Percentiles rank a stretch among this genome's conserved stretches.
phyloP scores from a whole-genome alignment of 1,140 invertebrate species.

The Diabrotica virgifera region DNA sequence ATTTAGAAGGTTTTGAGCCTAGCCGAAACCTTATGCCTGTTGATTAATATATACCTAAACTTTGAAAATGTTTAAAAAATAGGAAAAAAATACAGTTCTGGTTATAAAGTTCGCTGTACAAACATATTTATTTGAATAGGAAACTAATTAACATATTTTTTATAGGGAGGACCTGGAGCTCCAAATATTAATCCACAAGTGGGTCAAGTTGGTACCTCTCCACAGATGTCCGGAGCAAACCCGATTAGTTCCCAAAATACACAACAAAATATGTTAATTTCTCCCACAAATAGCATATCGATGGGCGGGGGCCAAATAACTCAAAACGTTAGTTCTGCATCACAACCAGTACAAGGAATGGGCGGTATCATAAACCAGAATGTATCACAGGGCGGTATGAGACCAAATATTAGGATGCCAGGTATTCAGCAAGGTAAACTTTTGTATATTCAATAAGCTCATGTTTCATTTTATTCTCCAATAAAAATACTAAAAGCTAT shows the following conservation, averaged over 20 bases:
- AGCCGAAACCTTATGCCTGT: too few relatives aligned
- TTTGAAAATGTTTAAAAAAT: too few relatives aligned
- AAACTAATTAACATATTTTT: neutral
- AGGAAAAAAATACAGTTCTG: too few relatives aligned
- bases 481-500: too few relatives aligned
- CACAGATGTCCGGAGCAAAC: constrained; percentile 44
- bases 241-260: constrained; percentile 50
- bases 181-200: constrained; percentile 42
- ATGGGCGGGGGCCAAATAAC: constrained; percentile 64
- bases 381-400: constrained; percentile 36
- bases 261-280: constrained; percentile 57
- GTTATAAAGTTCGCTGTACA: too few relatives aligned
- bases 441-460: neutral
- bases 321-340: constrained; percentile 52
- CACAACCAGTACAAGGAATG: constrained; percentile 22
- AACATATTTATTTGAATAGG: too few relatives aligned
- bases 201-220: constrained; percentile 27
- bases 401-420: constrained; percentile 44
- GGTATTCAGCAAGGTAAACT: constrained; percentile 17
- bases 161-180: constrained; percentile 18
- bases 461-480: too few relatives aligned
- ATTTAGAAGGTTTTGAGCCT: too few relatives aligned
- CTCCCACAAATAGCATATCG: constrained; percentile 59
- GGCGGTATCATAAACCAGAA: constrained; percentile 38
- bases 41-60: too few relatives aligned